Base-by-base conservation (phyloP, 2,888 invertebrate species). In the Cephus nigrinus region DNA sequence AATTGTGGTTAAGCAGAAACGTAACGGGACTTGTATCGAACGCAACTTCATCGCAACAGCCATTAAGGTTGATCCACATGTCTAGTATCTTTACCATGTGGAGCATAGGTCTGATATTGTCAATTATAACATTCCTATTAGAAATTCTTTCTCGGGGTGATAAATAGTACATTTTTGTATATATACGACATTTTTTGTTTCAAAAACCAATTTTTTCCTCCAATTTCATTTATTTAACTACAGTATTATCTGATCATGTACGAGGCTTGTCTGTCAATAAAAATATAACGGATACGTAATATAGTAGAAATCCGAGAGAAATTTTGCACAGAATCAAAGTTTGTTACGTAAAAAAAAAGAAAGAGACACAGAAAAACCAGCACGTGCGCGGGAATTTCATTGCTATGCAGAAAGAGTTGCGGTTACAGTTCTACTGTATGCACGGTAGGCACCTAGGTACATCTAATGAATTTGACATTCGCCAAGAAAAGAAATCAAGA, bases 1-100 rank as follows among this genome's bases (percentile, higher is more conserved):
- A 76, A 55, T 35, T 72, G 32, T 76, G 76, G 76, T 34, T 76
- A 30, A 33, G 5, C 32, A 76, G 55, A 40, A 40, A 76, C 72
- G 55, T 15, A 15, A 72, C 76, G 55, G 40, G 76, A n/a, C n/a
- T 34, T 12, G n/a, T 31, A n/a, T 36, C 40, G 11, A 23, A 4
- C n/a, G 30, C 32, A 15, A 33, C 15, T 15, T 72, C 35, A 12
- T 40, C 40, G 40, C 76, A 76, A 12, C 12, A 23, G n/a, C 32
- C 36, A 9, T 30, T 76, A 12, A 72, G n/a, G n/a, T 11, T 76
- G 32, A 55, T 72, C 30, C 72, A 76, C 72, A 72, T 76, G 11
- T 32, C 40, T 1, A 76, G 76, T 35, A 15, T 76, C 40, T 76
- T 76, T 30, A 23, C 15, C 31, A n/a, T 76, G 33, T 72, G 76